A percentile compares a stretch with the other conserved stretches of the same genome.
These are phyloP conservation scores for Troglohyphantes excavatus DNA, from an alignment of 2,888 invertebrate genomes.

Conservation along the genomic window DNA sequence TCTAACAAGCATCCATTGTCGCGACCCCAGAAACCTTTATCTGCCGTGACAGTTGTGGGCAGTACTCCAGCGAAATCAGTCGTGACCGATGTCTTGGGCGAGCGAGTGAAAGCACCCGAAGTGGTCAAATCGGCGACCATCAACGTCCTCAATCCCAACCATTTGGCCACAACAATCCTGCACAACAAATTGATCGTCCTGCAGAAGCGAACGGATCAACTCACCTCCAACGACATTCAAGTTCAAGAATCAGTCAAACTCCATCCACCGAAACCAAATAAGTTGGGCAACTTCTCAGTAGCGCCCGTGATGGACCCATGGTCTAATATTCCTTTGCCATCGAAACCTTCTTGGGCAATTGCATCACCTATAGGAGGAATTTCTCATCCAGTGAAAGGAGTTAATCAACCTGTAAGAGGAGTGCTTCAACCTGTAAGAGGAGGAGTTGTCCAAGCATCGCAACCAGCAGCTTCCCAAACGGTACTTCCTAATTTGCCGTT, in stretches of 20 bases:
- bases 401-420: neutral
- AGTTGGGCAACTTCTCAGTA: conserved; percentile 62
- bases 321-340: conserved; percentile 75
- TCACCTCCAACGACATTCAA: neutral
- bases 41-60: conserved; percentile 33
- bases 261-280: conserved; percentile 11
- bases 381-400: conserved; percentile 23
- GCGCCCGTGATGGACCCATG: conserved; percentile 72
- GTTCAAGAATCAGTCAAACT: neutral
- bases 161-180: conserved; percentile 77
- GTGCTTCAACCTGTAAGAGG: conserved; percentile 19
- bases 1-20: conserved; percentile 8
- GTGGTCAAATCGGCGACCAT: conserved; percentile 72
- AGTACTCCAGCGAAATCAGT: neutral
- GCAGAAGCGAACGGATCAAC: conserved; percentile 61
- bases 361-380: conserved; percentile 12
- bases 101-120: conserved; percentile 75
- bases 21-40: conserved; percentile 25
- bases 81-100: conserved; percentile 58
- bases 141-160: conserved; percentile 75
- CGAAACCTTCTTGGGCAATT: conserved; percentile 53
- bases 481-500: conserved; percentile 72
- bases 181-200: conserved; percentile 79
- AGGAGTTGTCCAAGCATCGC: conserved; percentile 15
- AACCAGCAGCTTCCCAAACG: conserved; percentile 36